These are phyloP conservation scores for Nasonia vitripennis DNA, from an alignment of 1,140 invertebrate genomes.

Conservation along the genomic window DNA sequence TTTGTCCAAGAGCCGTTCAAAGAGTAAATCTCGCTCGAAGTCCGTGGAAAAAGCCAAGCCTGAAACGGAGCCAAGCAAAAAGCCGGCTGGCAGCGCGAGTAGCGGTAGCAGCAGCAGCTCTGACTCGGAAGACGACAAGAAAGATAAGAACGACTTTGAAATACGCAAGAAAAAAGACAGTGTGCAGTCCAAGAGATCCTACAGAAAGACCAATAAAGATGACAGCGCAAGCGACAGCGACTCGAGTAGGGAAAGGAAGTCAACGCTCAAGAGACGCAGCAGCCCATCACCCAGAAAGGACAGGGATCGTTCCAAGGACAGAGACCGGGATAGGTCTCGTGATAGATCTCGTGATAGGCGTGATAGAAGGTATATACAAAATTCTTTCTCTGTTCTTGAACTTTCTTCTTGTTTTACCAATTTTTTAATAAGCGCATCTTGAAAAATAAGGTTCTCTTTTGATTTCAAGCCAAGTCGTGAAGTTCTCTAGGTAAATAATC, in stretches of 20 bases:
- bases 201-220: slow-evolving; percentile 88
- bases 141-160: slow-evolving; percentile 83
- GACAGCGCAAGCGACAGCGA: slow-evolving; percentile 79
- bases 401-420: not conserved
- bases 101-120: slow-evolving; percentile 70
- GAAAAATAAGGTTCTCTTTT: slow-evolving; percentile 22
- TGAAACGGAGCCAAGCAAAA: slow-evolving; percentile 66
- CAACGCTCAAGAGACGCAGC: slow-evolving; percentile 66
- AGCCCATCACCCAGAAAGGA: slow-evolving; percentile 69
- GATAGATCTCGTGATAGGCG: slow-evolving; percentile 56
- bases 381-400: not conserved
- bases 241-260: slow-evolving; percentile 72
- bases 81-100: slow-evolving; percentile 67
- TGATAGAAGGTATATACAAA: slow-evolving; percentile 56
- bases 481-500: slow-evolving; percentile 30
- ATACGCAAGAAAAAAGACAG: slow-evolving; percentile 86
- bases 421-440: not conserved
- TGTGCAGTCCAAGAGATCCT: slow-evolving; percentile 88
- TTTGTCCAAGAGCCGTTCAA: slow-evolving; percentile 49
- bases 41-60: slow-evolving; percentile 72
- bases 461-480: slow-evolving; percentile 37
- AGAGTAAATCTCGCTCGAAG: slow-evolving; percentile 70
- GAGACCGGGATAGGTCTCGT: slow-evolving; percentile 64
- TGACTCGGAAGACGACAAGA: slow-evolving; percentile 70
- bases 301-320: slow-evolving; percentile 65